Evolutionary conservation across 1,140 invertebrate genomes (phyloP).

Genomic region (Conopomorpha cramerella): DNA sequence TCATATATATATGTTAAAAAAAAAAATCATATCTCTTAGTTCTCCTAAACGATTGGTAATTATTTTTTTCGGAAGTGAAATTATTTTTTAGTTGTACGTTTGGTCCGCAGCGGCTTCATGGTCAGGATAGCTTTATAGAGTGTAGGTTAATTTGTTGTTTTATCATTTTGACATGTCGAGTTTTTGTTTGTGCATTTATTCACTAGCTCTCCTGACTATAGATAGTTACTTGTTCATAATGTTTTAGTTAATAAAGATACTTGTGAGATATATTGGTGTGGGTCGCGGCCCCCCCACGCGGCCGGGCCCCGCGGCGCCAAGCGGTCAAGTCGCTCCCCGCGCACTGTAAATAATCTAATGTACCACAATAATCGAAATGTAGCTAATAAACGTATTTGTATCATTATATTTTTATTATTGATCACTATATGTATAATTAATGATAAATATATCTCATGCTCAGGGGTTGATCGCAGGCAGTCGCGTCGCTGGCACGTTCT

Average conservation of each 20-base stretch:
- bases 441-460: conserved; percentile 34
- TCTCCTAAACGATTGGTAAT: too few species aligned
- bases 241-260: conserved; percentile 55
- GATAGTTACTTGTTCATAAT: too few species aligned
- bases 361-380: conserved; percentile 58
- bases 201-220: conserved; percentile 38
- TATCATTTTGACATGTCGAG: conserved; percentile 37
- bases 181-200: conserved; percentile 43
- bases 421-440: conserved; percentile 56
- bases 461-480: conserved; percentile 19
- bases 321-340: conserved; percentile 18
- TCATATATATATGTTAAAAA: conserved; percentile 25
- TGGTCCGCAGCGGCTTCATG: conserved; percentile 26
- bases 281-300: conserved; percentile 6
- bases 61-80: too few species aligned
- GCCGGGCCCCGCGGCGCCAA: conserved; percentile 7
- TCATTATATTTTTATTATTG: conserved; percentile 61
- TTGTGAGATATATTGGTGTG: conserved; percentile 17
- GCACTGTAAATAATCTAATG: conserved; percentile 57
- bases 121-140: conserved; percentile 42
- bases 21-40: too few species aligned
- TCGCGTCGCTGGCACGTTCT: conserved; percentile 9
- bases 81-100: conserved; percentile 16
- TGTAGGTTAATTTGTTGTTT: too few species aligned
- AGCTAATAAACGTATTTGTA: conserved; percentile 58